A percentile compares a stretch with the other conserved stretches of the same genome.
phyloP scores from a whole-genome alignment of 2,113 vertebrate species.

The Chaetorhynchus papuensis region DNA sequence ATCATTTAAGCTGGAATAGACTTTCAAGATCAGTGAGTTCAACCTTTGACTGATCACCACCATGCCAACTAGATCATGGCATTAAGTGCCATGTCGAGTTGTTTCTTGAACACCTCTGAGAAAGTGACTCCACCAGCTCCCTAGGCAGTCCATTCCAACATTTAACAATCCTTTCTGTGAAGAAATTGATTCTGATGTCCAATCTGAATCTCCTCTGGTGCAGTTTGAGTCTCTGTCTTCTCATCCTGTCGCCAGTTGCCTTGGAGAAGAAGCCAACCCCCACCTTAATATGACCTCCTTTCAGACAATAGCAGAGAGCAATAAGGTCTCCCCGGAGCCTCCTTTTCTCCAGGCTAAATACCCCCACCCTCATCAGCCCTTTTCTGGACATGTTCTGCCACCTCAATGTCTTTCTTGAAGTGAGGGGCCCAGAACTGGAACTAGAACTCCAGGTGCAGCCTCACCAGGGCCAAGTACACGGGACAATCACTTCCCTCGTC shows the following conservation, averaged over 20 bases:
- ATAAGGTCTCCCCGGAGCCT: neutral
- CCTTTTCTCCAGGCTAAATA: neutral
- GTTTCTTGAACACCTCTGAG: neutral
- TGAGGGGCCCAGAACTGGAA: neutral
- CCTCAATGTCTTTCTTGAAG: neutral
- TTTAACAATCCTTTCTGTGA: neutral
- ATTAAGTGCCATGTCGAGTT: neutral
- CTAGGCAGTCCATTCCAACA: rapidly evolving
- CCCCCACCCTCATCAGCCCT: neutral
- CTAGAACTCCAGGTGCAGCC: neutral
- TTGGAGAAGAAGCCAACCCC: neutral
- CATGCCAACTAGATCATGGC: neutral
- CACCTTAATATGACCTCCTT: neutral
- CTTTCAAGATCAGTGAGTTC: neutral
- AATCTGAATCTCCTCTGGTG: neutral
- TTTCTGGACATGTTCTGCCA: neutral
- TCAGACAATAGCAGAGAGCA: neutral
- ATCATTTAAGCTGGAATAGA: neutral
- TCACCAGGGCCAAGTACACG: neutral
- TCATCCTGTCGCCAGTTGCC: neutral
- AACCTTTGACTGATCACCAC: neutral
- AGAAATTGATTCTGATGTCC: neutral
- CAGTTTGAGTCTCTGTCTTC: neutral
- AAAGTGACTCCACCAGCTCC: rapidly evolving
- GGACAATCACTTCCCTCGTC: neutral